A percentile compares a stretch with the other conserved stretches of the same genome.
These are phyloP conservation scores for Pachyseris speciosa DNA, from an alignment of 64 coral and sea anemone species.

Conservation along the genomic window DNA sequence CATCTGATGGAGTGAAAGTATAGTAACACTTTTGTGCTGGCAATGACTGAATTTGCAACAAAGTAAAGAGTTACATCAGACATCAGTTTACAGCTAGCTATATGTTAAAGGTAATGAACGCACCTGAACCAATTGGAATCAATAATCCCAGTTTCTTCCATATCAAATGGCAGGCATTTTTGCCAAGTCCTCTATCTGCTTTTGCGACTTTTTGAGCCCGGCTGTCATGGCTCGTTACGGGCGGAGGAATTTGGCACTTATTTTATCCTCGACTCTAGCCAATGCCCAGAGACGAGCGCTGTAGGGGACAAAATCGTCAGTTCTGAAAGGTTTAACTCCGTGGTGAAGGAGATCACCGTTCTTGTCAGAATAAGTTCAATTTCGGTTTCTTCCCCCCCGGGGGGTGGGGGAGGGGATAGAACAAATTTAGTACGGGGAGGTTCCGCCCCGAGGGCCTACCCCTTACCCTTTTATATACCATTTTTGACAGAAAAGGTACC, in stretches of 20 bases:
- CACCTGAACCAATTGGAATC: conserved; percentile 35
- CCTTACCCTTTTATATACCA: too few relatives aligned
- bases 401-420: too few relatives aligned
- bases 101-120: background rate
- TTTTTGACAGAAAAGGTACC: background rate
- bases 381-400: too few relatives aligned
- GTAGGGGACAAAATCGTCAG: conserved; percentile 13
- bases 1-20: too few relatives aligned
- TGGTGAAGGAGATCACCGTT: background rate
- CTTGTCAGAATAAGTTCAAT: conserved; percentile 19
- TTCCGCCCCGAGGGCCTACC: too few relatives aligned
- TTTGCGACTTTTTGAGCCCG: conserved; percentile 7
- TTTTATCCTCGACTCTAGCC: conserved; percentile 17
- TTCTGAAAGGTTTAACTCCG: background rate
- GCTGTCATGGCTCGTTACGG: background rate
- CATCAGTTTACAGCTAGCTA: background rate
- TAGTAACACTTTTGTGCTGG: too few relatives aligned
- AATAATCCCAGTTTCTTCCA: conserved; percentile 15
- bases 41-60: too few relatives aligned
- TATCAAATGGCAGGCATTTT: background rate
- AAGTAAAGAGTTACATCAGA: background rate
- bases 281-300: conserved; percentile 18
- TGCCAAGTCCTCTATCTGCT: conserved; percentile 10
- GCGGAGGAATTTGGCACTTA: conserved; percentile 14
- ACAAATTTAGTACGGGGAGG: too few relatives aligned